Evolutionary conservation across 2,888 invertebrate genomes (phyloP), one percentile per base, ranked within the genome.

Genomic region (Xestoiulus laeticollis): DNA sequence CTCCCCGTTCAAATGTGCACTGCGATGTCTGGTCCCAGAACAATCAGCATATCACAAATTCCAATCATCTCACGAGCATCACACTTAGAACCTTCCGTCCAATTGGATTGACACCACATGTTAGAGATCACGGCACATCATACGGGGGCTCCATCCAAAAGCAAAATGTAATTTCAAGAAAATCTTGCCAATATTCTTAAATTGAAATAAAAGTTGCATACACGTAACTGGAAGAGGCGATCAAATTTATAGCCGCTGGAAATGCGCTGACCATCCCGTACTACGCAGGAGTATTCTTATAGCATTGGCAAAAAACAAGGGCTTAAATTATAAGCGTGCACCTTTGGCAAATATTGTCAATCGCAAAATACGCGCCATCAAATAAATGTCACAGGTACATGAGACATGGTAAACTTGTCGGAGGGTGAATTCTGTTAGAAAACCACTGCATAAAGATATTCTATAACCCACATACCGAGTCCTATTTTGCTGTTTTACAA

Each of bases 331-430:
- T n/a, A 26, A 22, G 12, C 68, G 68, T 26, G 68, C 68, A 68
- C 68, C 68, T 68, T 68, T 68, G 68, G 68, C 68, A 68, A 68
- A 68, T 68, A 68, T 59, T 68, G 68, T 68, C 68, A 68, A 26
- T 68, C 68, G 68, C 68, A 26, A 26, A 10, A 26, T 68, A n/a
- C n/a, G 68, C 68, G 26, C 68, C 68, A 68, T 68, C 68, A n/a
- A 68, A 68, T 68, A 68, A 68, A 68, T 68, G 68, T 68, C 68
- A 68, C 68, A 68, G 68, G 68, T n/a, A 68, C 68, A 8, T 14
- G 68, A 68, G 26, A 26, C 12, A 10, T 68, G 68, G 68, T 68
- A 68, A 26, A 68, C 68, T 68, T 68, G 26, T n/a, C 12, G 12
- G 68, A 68, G 48, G 48, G 19, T 38, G 38, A 8, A 8, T 38